phyloP scores from a whole-genome alignment of 2,113 vertebrate species.

The Heliornis fulica region DNA sequence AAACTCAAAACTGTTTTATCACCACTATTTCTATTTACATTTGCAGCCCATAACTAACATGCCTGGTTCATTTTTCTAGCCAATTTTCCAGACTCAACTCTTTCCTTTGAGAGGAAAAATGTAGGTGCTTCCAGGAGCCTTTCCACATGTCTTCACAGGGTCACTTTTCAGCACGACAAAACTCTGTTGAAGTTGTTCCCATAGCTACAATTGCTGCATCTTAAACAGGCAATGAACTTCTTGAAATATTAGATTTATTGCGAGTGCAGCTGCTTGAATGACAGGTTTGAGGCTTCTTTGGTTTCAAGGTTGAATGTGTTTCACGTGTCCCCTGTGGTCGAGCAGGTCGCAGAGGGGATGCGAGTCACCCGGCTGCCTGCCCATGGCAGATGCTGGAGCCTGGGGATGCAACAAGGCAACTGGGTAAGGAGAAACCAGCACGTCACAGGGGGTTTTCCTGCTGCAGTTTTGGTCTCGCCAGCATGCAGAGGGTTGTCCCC shows the following conservation, averaged over 20 bases:
- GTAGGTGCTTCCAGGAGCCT: neutral
- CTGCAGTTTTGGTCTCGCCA: neutral
- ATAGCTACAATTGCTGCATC: neutral
- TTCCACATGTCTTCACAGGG: neutral
- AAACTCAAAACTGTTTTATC: neutral
- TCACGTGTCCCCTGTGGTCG: neutral
- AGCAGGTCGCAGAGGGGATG: neutral
- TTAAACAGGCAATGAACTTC: slow-evolving; percentile 8
- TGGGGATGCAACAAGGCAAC: neutral
- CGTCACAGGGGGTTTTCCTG: neutral
- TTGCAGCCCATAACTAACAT: neutral
- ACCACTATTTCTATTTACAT: neutral
- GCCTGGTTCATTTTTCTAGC: neutral
- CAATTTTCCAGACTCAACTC: accelerated
- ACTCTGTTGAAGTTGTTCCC: neutral
- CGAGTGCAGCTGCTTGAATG: slow-evolving; percentile 70
- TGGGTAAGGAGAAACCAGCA: neutral
- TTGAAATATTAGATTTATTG: slow-evolving; percentile 68
- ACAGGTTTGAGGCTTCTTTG: slow-evolving; percentile 68
- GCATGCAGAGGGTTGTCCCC: accelerated
- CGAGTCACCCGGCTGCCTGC: neutral
- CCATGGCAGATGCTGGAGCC: neutral
- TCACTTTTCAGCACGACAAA: neutral
- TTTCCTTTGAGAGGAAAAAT: neutral
- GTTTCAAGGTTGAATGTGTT: slow-evolving; percentile 67